A percentile compares a stretch with the other conserved stretches of the same genome.
Evolutionary conservation across 2,113 vertebrate genomes (phyloP).

Genomic region (Eulemur macaco): DNA sequence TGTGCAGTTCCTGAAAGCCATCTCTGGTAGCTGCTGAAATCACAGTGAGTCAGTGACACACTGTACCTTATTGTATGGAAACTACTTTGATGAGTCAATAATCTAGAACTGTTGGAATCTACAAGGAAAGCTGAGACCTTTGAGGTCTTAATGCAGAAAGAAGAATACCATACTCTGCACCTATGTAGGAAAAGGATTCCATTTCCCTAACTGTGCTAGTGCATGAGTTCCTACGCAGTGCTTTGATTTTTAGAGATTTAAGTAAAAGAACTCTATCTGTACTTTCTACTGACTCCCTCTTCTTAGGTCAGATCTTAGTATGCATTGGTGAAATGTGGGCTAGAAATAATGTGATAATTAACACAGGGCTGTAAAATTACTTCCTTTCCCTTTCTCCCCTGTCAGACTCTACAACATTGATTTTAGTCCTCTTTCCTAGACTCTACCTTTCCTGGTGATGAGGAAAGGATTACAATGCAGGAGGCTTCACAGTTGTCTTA

Average conservation of each 20-base stretch:
- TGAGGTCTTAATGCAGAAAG: not conserved
- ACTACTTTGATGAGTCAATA: not conserved
- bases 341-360: not conserved
- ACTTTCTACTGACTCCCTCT: not conserved
- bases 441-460: not conserved
- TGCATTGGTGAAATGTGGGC: not conserved
- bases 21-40: not conserved
- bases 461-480: not conserved
- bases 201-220: not conserved
- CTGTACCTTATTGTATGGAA: not conserved
- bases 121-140: not conserved
- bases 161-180: not conserved
- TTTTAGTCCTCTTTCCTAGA: not conserved
- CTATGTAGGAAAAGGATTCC: not conserved
- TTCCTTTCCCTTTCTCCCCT: accelerated
- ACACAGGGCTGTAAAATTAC: not conserved
- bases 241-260: not conserved
- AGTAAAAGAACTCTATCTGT: not conserved
- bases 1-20: not conserved
- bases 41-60: not conserved
- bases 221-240: not conserved
- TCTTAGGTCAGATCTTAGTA: not conserved
- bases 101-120: not conserved
- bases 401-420: not conserved
- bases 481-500: not conserved